These are phyloP conservation scores for Acanthopagrus latus DNA, from an alignment of 2,797 vertebrate genomes.

Conservation along the genomic window DNA sequence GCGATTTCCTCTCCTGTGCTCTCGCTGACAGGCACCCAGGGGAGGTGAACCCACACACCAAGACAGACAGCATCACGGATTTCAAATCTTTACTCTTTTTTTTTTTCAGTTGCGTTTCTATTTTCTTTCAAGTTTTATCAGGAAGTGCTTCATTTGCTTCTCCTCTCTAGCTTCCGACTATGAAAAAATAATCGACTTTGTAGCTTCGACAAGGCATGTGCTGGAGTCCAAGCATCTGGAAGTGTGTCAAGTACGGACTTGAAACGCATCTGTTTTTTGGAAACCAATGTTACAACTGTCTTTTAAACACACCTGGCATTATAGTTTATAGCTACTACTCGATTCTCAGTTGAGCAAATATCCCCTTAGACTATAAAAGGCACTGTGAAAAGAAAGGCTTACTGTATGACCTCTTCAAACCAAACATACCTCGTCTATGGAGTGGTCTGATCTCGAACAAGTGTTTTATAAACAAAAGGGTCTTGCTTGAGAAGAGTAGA, in stretches of 20 bases:
- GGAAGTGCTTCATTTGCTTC: slow-evolving; percentile 85
- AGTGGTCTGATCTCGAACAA: slow-evolving; percentile 45
- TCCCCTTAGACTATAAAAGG: slow-evolving; percentile 83
- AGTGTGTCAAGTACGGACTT: slow-evolving; percentile 20
- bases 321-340: slow-evolving; percentile 42
- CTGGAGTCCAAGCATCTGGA: slow-evolving; percentile 48
- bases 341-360: slow-evolving; percentile 56
- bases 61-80: slow-evolving; percentile 75
- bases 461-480: slow-evolving; percentile 55
- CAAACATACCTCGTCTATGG: slow-evolving; percentile 52
- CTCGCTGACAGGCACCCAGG: slow-evolving; percentile 48
- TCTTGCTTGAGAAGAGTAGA: slow-evolving; percentile 62
- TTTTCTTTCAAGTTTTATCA: slow-evolving; percentile 91
- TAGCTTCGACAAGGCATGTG: slow-evolving; percentile 59
- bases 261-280: slow-evolving; percentile 10
- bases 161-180: slow-evolving; percentile 29
- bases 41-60: slow-evolving; percentile 44
- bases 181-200: slow-evolving; percentile 45
- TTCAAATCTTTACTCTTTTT: slow-evolving; percentile 53
- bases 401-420: slow-evolving; percentile 59
- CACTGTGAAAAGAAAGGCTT: slow-evolving; percentile 90
- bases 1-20: slow-evolving; percentile 46
- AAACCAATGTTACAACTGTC: slow-evolving; percentile 22
- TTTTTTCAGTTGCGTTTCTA: slow-evolving; percentile 53
- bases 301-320: slow-evolving; percentile 27